A percentile compares a stretch with the other conserved stretches of the same genome.
These are phyloP conservation scores for Tipula unca DNA, from an alignment of 2,888 invertebrate genomes.

Conservation along the genomic window DNA sequence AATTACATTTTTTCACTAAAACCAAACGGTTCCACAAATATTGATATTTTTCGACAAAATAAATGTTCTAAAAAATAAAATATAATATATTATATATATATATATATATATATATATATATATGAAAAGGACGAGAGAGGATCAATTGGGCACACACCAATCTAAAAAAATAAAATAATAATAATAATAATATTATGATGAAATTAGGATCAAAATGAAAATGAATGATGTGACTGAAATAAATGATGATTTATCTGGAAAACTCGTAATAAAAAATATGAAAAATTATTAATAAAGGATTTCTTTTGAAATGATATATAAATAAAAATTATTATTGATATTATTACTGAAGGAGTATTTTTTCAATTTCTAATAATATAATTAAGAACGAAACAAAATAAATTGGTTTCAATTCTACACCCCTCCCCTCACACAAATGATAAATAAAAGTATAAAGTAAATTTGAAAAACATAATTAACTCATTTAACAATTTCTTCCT, in stretches of 20 bases:
- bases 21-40: background rate
- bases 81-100: background rate
- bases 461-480: background rate
- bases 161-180: background rate
- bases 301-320: background rate
- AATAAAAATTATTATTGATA: background rate
- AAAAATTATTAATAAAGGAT: background rate
- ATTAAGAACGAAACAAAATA: background rate
- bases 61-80: background rate
- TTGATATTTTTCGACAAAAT: constrained; percentile 3
- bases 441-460: background rate
- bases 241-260: background rate
- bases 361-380: background rate
- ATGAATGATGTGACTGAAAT: constrained; percentile 18
- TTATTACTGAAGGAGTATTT: background rate
- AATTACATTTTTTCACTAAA: background rate
- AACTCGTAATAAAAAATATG: background rate
- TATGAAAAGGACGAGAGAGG: background rate
- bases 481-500: background rate
- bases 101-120: background rate
- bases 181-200: background rate
- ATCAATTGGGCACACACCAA: constrained; percentile 1
- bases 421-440: background rate
- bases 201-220: constrained; percentile 15
- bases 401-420: background rate